Percentiles rank a stretch among this genome's conserved stretches.
Conservation (phyloP, 1,140 invertebrate genomes). For the Ceratitis capitata region DNA sequence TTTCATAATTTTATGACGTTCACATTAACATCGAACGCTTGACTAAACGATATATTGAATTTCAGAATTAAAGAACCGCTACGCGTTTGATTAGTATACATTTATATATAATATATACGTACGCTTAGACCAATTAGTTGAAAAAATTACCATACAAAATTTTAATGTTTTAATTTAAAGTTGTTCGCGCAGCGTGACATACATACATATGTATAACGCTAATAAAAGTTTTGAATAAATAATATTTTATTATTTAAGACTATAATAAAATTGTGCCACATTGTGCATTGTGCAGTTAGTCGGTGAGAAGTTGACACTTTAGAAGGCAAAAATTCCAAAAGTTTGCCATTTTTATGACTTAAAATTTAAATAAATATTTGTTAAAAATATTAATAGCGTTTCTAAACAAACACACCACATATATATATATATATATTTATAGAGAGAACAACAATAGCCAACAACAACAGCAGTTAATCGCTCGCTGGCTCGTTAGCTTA, state of each 20-base stretch:
- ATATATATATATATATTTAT: not conserved
- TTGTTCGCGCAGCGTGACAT: not conserved
- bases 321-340: not conserved
- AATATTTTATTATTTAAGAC: not conserved
- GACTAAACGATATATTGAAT: not conserved
- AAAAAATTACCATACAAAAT: not conserved
- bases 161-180: not conserved
- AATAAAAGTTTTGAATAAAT: not conserved
- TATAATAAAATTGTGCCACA: not conserved
- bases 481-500: too few species aligned
- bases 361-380: not conserved
- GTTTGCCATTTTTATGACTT: not conserved
- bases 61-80: not conserved
- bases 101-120: too few species aligned
- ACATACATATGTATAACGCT: not conserved
- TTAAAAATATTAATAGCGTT: not conserved
- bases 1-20: not conserved
- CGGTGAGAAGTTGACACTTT: conserved; percentile 6
- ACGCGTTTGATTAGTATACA: not conserved
- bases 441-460: not conserved
- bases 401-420: not conserved
- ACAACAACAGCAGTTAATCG: not conserved
- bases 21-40: not conserved
- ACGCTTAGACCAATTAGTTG: not conserved
- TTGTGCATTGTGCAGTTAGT: not conserved